Percentiles rank a stretch among this genome's conserved stretches.
phyloP scores from a whole-genome alignment of 2,797 vertebrate species.

The Rhyacichthys aspro region DNA sequence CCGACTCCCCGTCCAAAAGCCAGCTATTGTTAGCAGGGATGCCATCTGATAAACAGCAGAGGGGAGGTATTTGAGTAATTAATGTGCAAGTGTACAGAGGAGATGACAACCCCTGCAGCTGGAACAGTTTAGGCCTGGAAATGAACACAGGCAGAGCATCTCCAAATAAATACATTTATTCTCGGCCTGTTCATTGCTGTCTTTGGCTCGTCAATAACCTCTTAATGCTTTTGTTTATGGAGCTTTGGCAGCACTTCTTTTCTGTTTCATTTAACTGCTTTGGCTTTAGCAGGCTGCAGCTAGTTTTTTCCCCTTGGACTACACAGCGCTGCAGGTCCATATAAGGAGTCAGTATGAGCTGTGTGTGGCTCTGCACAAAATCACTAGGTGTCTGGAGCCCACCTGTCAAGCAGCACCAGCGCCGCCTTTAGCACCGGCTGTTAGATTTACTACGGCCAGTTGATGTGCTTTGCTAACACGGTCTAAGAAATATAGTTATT shows the following conservation, averaged over 20 bases:
- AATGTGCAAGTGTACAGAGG: constrained; percentile 28
- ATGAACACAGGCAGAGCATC: constrained; percentile 9
- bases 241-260: constrained; percentile 44
- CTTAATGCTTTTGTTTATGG: constrained; percentile 46
- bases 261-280: constrained; percentile 43
- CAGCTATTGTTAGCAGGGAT: constrained; percentile 43
- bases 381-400: constrained; percentile 70
- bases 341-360: constrained; percentile 55
- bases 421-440: constrained; percentile 57
- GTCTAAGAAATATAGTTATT: constrained; percentile 60
- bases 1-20: constrained; percentile 38
- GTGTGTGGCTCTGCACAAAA: constrained; percentile 64
- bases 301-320: constrained; percentile 16
- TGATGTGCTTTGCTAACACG: constrained; percentile 54
- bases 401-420: constrained; percentile 67
- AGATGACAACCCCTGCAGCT: constrained; percentile 22
- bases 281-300: constrained; percentile 39
- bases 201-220: constrained; percentile 20
- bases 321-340: constrained; percentile 45
- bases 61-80: constrained; percentile 40
- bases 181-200: constrained; percentile 1
- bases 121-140: constrained; percentile 5
- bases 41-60: constrained; percentile 40
- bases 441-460: constrained; percentile 45
- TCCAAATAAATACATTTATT: constrained; percentile 17